Conservation (phyloP, 2,113 vertebrate genomes). For the Trematomus loennbergii region DNA sequence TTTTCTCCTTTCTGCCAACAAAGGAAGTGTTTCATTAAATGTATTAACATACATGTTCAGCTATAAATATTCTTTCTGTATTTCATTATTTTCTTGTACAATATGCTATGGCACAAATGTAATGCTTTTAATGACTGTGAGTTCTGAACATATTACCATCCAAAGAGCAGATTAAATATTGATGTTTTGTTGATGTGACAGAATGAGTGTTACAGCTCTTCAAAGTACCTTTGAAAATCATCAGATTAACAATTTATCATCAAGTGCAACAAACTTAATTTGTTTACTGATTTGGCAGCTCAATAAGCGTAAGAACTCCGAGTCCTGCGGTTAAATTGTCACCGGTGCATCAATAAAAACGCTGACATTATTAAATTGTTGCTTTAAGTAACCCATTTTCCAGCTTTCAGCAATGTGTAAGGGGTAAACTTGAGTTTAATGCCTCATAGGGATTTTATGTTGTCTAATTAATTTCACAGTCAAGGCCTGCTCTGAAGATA, state of each 20-base stretch:
- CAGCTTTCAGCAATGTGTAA: slow-evolving; percentile 57
- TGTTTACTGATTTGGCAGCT: slow-evolving; percentile 46
- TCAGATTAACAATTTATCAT: slow-evolving; percentile 51
- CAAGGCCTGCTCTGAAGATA: slow-evolving; percentile 77
- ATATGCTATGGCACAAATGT: slow-evolving; percentile 74
- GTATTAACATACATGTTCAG: slow-evolving; percentile 74
- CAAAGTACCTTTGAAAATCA: slow-evolving; percentile 54
- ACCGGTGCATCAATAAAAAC: slow-evolving; percentile 31
- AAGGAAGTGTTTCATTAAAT: slow-evolving; percentile 73
- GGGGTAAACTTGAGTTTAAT: slow-evolving; percentile 56
- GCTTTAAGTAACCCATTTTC: slow-evolving; percentile 62
- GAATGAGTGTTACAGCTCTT: slow-evolving; percentile 28
- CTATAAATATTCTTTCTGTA: slow-evolving; percentile 79
- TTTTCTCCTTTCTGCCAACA: slow-evolving; percentile 65
- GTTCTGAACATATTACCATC: slow-evolving; percentile 73
- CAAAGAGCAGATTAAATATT: slow-evolving; percentile 66
- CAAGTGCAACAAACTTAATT: slow-evolving; percentile 35
- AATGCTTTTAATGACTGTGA: slow-evolving; percentile 74
- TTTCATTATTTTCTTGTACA: slow-evolving; percentile 81
- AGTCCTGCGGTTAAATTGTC: slow-evolving; percentile 42
- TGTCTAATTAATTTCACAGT: slow-evolving; percentile 67
- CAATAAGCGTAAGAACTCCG: slow-evolving; percentile 6
- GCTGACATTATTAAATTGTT: slow-evolving; percentile 66
- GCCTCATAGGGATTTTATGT: slow-evolving; percentile 69
- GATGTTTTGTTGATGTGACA: slow-evolving; percentile 44